phyloP scores from a whole-genome alignment of 2,888 invertebrate species.

The Schizaphis graminum region DNA sequence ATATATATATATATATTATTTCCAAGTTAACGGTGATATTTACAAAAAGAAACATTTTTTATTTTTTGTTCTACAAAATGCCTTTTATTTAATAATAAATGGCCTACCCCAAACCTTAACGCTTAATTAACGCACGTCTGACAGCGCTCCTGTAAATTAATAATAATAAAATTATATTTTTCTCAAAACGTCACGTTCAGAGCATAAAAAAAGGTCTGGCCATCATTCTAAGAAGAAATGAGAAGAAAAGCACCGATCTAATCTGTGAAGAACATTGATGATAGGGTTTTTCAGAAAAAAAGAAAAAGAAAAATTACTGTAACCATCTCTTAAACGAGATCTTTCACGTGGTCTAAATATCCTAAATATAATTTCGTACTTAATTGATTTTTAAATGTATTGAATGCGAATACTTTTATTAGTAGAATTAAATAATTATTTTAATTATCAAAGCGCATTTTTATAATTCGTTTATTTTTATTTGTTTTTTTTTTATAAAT shows the following conservation, averaged over 20 bases:
- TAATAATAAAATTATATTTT: conserved; percentile 53
- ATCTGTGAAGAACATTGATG: not conserved
- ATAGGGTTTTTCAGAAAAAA: not conserved
- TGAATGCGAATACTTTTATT: not conserved
- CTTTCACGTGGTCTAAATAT: not conserved
- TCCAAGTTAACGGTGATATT: not conserved
- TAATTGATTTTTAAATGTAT: not conserved
- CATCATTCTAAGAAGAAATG: conserved; percentile 1
- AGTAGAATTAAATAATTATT: not conserved
- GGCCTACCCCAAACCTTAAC: conserved; percentile 10
- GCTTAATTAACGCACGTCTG: conserved; percentile 46
- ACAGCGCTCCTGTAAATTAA: conserved; percentile 20
- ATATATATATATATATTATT: not conserved
- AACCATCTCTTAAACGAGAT: not conserved
- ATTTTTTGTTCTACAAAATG: conserved; percentile 17
- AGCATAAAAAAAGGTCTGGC: not conserved
- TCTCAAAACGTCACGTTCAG: conserved; percentile 6
- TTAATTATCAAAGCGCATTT: not conserved
- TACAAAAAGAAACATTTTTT: not conserved
- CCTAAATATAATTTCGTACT: not conserved
- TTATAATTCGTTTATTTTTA: not conserved
- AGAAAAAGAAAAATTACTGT: not conserved
- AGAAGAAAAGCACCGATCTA: not conserved
- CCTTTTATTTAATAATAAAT: conserved; percentile 53
- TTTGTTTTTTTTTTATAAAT: not conserved